Conservation (phyloP, 1,140 invertebrate species). For the Diorhabda elongata region DNA sequence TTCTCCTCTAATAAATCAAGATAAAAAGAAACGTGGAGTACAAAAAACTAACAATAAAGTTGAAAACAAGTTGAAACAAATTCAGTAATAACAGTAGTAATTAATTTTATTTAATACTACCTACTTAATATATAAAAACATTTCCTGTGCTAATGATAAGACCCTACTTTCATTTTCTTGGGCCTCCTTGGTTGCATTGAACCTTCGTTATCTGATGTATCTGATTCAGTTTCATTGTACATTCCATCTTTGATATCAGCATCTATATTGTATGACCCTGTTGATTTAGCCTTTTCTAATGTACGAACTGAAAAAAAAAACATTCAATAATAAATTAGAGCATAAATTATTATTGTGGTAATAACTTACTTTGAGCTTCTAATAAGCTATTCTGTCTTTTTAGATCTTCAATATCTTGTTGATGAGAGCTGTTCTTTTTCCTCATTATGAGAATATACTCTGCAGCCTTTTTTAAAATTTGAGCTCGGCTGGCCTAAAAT, state of each 20-base stretch:
- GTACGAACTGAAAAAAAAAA: conserved; percentile 57
- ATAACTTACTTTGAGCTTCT: conserved; percentile 80
- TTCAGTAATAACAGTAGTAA: too few species aligned
- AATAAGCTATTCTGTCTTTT: conserved; percentile 84
- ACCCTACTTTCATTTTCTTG: conserved; percentile 47
- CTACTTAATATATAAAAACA: too few species aligned
- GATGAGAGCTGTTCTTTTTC: conserved; percentile 85
- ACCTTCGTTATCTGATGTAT: conserved; percentile 51
- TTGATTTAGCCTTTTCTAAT: conserved; percentile 66
- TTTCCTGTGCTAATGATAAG: conserved; percentile 17
- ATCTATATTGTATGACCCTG: conserved; percentile 58
- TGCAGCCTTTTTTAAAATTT: conserved; percentile 96
- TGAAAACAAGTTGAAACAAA: too few species aligned
- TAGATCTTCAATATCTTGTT: conserved; percentile 93
- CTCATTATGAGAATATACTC: conserved; percentile 96
- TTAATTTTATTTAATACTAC: too few species aligned
- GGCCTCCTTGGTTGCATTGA: conserved; percentile 44
- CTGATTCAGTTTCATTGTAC: conserved; percentile 49
- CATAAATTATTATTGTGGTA: neutral
- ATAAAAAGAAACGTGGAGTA: too few species aligned
- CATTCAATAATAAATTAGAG: neutral
- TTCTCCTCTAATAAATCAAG: too few species aligned
- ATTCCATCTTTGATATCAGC: conserved; percentile 34
- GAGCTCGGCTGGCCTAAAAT: conserved; percentile 86
- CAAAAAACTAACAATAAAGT: too few species aligned